These are phyloP conservation scores for Solenodon paradoxus DNA, from an alignment of 2,113 vertebrate genomes.

Conservation along the genomic window DNA sequence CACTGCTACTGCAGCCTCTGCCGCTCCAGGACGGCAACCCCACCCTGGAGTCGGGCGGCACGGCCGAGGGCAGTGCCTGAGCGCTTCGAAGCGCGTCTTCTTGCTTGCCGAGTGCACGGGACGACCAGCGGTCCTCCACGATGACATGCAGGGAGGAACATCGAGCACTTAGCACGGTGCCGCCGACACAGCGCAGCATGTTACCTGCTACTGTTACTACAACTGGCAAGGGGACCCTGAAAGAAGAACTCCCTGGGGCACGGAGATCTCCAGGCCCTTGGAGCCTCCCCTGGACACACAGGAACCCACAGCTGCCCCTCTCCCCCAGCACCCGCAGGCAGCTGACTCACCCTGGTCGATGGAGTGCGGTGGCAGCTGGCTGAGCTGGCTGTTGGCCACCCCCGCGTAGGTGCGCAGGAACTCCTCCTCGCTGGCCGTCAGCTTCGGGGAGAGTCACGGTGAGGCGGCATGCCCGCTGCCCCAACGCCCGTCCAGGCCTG, in stretches of 20 bases:
- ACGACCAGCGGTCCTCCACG: no score
- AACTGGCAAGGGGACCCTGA: no score
- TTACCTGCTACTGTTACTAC: no score
- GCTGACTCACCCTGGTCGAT: slow-evolving; percentile 95
- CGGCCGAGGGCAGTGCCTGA: no score
- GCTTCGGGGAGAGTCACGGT: slow-evolving; percentile 80
- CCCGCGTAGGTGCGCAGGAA: slow-evolving; percentile 96
- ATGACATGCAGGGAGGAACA: no score
- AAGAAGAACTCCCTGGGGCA: not conserved
- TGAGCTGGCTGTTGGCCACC: slow-evolving; percentile 97
- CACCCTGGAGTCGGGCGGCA: not conserved
- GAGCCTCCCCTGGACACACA: not conserved
- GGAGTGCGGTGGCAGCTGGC: slow-evolving; percentile 97
- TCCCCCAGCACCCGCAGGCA: no score
- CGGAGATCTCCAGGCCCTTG: not conserved
- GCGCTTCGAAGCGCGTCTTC: no score
- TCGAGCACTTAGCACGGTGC: no score
- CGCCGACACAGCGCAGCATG: no score
- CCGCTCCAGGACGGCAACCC: not conserved
- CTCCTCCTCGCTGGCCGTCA: slow-evolving; percentile 96
- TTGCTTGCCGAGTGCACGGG: no score
- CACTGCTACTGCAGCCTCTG: not conserved
- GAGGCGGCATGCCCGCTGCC: not conserved
- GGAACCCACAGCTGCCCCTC: no score
- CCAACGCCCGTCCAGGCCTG: not conserved